Base-by-base conservation (phyloP, 2,797 vertebrate species). In the Meriones psammophilus region DNA sequence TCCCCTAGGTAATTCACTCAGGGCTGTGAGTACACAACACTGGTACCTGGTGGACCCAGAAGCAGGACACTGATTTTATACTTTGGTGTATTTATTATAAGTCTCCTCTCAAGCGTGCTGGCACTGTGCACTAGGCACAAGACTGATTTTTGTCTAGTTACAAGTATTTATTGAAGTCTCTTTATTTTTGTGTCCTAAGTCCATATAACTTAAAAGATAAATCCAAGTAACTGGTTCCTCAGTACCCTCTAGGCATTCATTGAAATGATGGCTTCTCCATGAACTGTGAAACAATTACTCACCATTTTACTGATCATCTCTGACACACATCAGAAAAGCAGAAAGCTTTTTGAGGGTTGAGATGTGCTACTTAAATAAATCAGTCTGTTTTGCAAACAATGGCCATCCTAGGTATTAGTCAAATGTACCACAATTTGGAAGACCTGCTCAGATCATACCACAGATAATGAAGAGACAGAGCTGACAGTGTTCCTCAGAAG, bases 321-420 rank as follows among this genome's bases (percentile, higher is more conserved):
- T 28, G 39, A 66, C 22, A 46, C 14, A 8, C 10, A 36, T 69
- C 42, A 39, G 46, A n/a, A n/a, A 36, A 86, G 66, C 30, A 26
- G 18, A 62, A 64, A 58, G 13, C n/a, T 58, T 68, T 69, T 30
- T 39, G 64, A 69, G 24, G 46, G n/a, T n/a, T n/a, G 2, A 90
- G 39, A 60, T 58, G 50, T 74, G 10, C 50, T 97, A 94, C 20
- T 81, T 62, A 92, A 88, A 95, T 81, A 85, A 94, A 94, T 54
- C n/a, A 64, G 42, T 78, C 28, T 62, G 33, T 39, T 88, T 54
- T 93, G 26, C 68, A 81, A 73, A 92, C 84, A 97, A 83, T 76
- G 18, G 39, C 91, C 92, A 92, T 50, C 81, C 73, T 15, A 62
- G 10, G 24, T 81, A 95, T 92, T 42, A 96, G 0, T 60, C 90